A percentile compares a stretch with the other conserved stretches of the same genome.
These are phyloP conservation scores for Parthenolecanium corni DNA, from an alignment of 2,888 invertebrate genomes.

Conservation along the genomic window DNA sequence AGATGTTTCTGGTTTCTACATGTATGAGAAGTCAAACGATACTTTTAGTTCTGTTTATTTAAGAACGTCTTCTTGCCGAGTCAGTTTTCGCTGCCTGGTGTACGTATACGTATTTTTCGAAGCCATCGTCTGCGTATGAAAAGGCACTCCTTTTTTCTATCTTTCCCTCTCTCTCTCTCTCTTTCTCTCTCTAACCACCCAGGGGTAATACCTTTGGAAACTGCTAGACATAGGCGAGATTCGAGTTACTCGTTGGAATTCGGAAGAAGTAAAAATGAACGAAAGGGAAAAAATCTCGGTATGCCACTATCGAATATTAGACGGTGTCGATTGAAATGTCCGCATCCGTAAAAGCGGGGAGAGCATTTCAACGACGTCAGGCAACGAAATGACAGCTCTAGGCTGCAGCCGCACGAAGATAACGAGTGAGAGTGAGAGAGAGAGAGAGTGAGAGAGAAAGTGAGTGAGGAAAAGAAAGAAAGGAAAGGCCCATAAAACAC, in stretches of 20 bases:
- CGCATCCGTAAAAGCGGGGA: neutral
- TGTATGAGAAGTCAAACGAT: slow-evolving; percentile 8
- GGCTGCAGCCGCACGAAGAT: neutral
- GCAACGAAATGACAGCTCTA: too few relatives aligned
- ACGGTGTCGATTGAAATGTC: slow-evolving; percentile 27
- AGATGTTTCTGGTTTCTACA: neutral
- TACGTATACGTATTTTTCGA: too few relatives aligned
- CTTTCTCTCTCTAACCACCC: slow-evolving; percentile 5
- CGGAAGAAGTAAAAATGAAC: neutral
- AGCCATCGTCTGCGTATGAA: too few relatives aligned
- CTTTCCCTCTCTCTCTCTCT: too few relatives aligned
- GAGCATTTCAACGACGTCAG: neutral
- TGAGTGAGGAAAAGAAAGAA: neutral
- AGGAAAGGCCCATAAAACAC: slow-evolving; percentile 4
- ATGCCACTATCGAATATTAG: slow-evolving; percentile 5
- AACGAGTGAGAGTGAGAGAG: too few relatives aligned
- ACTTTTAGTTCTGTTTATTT: slow-evolving; percentile 24
- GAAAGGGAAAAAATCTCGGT: neutral
- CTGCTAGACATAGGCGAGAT: too few relatives aligned
- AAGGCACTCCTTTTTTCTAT: too few relatives aligned
- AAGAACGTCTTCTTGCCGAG: neutral
- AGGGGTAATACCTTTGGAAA: slow-evolving; percentile 6
- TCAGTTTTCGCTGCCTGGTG: neutral
- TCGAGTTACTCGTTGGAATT: too few relatives aligned
- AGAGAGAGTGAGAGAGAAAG: neutral